Evolutionary conservation across 2,113 vertebrate genomes (phyloP), one percentile per base, ranked within the genome.

Genomic region (Talpa occidentalis): DNA sequence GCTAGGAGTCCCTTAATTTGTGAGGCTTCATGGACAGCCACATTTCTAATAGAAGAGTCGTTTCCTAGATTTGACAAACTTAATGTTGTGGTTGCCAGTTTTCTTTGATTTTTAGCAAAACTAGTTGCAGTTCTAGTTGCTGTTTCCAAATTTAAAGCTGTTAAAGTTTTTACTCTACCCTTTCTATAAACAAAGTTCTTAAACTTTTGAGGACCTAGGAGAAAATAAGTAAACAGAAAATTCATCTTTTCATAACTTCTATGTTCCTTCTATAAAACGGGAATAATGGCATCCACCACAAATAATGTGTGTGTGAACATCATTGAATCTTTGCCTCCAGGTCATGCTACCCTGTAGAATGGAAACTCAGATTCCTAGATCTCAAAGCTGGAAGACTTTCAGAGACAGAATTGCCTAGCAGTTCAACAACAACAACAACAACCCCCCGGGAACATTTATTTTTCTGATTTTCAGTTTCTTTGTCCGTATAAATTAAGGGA

Each of bases 81-180:
- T 90, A 92, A 91, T 93, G 95, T 91, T 95, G 82, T 49, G 19
- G 62, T 81, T 90, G 44, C 70, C 95, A 95, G 15, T 26, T 91
- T 93, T 94, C 62, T 95, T 95, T 90, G 67, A 79, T 79, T 86
- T 95, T 88, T 79, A 88, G 56, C 40, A 85, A 91, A 94, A 93
- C 32, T 52, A 92, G 28, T 95, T 78, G 4, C 30, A 85, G 30
- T 30, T 30, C 44, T 84, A 83, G 69, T 73, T 94, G 78, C 82
- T 83, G 59, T 95, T 95, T 92, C 89, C 49, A 94, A 76, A 93
- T 94, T 91, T 91, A 89, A 74, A 95, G 40, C 4, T 21, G 11
- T 94, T 80, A 79, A 92, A 90, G 35, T 40, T 88, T 95, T 88
- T 82, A 67, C 69, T 93, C 73, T 89, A 62, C 52, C 44, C 47